phyloP scores from a whole-genome alignment of 1,140 invertebrate genomes.

The Drosophila rufa region DNA sequence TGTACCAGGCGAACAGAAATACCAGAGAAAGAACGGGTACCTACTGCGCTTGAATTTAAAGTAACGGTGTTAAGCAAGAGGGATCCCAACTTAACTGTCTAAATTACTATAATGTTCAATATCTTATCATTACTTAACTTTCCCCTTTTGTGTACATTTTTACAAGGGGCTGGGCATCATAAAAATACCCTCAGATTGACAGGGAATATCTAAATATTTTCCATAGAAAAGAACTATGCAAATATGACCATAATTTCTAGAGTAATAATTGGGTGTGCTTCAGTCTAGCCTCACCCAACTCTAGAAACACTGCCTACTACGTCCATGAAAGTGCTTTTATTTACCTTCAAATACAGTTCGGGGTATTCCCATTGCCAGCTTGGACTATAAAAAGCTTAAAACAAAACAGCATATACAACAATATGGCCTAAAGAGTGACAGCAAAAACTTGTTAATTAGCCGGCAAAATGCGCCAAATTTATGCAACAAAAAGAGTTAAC shows the following conservation, averaged over 20 bases:
- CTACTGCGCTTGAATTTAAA: too few species aligned
- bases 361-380: constrained; percentile 3
- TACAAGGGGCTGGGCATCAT: not conserved
- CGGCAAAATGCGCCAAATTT: constrained; percentile 34
- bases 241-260: not conserved
- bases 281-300: not conserved
- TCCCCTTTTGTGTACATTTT: not conserved
- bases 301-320: not conserved
- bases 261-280: not conserved
- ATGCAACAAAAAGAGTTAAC: constrained; percentile 23
- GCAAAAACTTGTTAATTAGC: constrained; percentile 26
- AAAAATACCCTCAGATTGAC: not conserved
- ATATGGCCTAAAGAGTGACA: constrained; percentile 13
- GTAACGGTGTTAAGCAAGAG: too few species aligned
- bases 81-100: too few species aligned
- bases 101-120: too few species aligned
- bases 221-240: not conserved
- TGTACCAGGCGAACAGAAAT: too few species aligned
- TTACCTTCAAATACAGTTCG: not conserved
- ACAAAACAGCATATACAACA: not conserved
- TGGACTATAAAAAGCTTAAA: not conserved
- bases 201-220: not conserved
- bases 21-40: too few species aligned
- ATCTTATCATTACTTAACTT: not conserved
- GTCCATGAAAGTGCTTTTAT: constrained; percentile 4